These are phyloP conservation scores for Diachrysia chrysitis DNA, from an alignment of 2,888 invertebrate species.

Conservation along the genomic window DNA sequence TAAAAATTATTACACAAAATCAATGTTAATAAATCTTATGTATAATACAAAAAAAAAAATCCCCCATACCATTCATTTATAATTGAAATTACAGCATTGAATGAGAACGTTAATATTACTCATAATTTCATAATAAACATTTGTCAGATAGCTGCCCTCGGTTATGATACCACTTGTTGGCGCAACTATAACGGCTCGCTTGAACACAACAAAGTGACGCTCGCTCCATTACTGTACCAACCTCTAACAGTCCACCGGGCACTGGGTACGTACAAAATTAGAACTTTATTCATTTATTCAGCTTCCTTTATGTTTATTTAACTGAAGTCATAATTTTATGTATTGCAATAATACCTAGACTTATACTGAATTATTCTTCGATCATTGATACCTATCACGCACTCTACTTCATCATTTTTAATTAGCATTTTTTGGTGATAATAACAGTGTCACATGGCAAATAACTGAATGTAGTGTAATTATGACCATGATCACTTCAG, in stretches of 20 bases:
- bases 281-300: background rate
- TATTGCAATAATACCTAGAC: too few relatives aligned
- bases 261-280: background rate
- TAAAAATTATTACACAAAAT: too few relatives aligned
- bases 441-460: too few relatives aligned
- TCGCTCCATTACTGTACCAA: background rate
- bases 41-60: too few relatives aligned
- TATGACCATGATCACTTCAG: too few relatives aligned
- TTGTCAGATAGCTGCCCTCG: too few relatives aligned
- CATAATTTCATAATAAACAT: too few relatives aligned
- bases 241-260: background rate
- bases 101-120: too few relatives aligned
- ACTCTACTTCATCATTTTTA: background rate
- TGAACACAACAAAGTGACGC: background rate
- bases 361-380: background rate
- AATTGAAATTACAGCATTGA: too few relatives aligned
- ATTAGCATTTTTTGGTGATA: background rate
- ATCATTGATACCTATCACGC: background rate
- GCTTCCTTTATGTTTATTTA: constrained; percentile 1
- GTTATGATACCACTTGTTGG: background rate
- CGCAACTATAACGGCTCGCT: background rate
- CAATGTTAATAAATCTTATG: too few relatives aligned
- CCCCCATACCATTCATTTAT: too few relatives aligned
- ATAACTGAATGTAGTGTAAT: too few relatives aligned
- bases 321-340: background rate